These are phyloP conservation scores for Holothuria leucospilota DNA, from an alignment of 53 echinoderm and acorn worm genomes.

Conservation along the genomic window DNA sequence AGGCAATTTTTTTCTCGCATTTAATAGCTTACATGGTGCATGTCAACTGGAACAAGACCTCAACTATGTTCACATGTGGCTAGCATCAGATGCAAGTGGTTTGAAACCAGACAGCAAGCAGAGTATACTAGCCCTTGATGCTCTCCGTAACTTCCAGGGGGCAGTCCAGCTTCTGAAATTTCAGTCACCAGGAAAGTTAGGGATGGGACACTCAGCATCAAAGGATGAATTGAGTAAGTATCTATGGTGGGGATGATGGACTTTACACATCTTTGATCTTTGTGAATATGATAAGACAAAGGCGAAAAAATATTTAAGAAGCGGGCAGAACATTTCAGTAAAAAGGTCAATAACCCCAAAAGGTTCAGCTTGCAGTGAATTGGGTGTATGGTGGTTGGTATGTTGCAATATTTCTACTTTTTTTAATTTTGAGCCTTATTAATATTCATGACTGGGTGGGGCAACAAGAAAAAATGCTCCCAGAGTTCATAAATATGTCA, in stretches of 20 bases:
- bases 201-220: constrained; percentile 67
- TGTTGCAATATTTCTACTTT: no score
- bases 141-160: constrained; percentile 89
- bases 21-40: constrained; percentile 80
- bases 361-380: no score
- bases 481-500: no score
- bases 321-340: no score
- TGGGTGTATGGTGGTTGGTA: no score
- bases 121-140: constrained; percentile 84
- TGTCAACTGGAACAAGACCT: constrained; percentile 91
- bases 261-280: neutral
- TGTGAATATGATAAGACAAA: no score
- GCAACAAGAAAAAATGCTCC: no score
- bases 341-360: no score
- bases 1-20: no score
- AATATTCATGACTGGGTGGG: no score
- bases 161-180: constrained; percentile 89
- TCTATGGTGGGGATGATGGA: neutral
- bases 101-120: constrained; percentile 77
- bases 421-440: no score
- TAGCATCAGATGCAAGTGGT: constrained; percentile 72
- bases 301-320: no score
- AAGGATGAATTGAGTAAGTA: constrained; percentile 92
- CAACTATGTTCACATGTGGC: constrained; percentile 80
- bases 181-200: constrained; percentile 72